A percentile compares a stretch with the other conserved stretches of the same genome.
Conservation (phyloP, 1,140 invertebrate species). For the Trachelipus rathkii region DNA sequence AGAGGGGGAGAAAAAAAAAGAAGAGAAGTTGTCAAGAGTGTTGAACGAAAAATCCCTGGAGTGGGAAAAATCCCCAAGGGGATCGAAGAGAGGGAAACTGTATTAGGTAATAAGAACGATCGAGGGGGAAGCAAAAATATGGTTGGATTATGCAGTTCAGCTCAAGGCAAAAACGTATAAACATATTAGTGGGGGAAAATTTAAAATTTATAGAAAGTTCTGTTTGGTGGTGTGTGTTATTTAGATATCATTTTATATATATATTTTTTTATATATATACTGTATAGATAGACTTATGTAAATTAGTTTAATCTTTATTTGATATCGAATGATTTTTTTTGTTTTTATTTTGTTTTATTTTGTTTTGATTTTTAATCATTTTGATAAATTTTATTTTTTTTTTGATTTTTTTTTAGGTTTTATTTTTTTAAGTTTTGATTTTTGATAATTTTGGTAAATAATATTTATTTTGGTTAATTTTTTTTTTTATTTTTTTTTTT, state of each 20-base stretch:
- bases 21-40: neutral
- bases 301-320: no score
- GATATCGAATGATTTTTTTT: no score
- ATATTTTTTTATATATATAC: no score
- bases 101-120: conserved; percentile 11
- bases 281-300: no score
- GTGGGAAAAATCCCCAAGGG: neutral
- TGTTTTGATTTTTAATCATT: no score
- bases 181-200: neutral
- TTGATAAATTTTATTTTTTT: no score
- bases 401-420: no score
- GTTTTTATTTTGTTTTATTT: no score
- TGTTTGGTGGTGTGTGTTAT: neutral
- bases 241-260: neutral
- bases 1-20: neutral
- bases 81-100: conserved; percentile 1
- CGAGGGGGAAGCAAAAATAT: neutral
- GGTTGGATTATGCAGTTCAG: conserved; percentile 9
- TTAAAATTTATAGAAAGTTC: conserved; percentile 6
- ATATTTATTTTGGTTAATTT: no score
- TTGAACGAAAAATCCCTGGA: neutral
- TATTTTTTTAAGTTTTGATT: no score
- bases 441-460: no score
- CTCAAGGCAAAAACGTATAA: neutral
- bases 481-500: no score